Percentiles rank a stretch among this genome's conserved stretches.
phyloP scores from a whole-genome alignment of 2,888 invertebrate genomes.

The Theretra japonica region DNA sequence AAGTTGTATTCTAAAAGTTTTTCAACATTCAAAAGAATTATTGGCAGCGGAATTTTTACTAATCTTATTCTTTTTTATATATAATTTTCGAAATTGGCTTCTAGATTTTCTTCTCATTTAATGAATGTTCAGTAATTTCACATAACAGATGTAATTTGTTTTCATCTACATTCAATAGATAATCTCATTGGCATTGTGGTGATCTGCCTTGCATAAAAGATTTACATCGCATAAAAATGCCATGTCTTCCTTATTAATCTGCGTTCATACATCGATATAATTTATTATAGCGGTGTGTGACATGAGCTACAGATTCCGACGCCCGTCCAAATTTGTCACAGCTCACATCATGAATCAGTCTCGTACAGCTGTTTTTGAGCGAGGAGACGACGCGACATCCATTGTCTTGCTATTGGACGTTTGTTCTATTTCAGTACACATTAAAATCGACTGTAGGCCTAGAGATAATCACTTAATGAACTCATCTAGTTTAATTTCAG shows the following conservation, averaged over 20 bases:
- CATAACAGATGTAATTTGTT: not conserved
- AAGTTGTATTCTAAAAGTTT: not conserved
- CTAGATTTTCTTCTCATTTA: too few relatives aligned
- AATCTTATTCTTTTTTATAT: too few relatives aligned
- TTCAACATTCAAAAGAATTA: too few relatives aligned
- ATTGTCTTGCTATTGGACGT: conserved; percentile 69
- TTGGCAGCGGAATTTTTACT: too few relatives aligned
- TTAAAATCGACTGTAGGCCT: conserved; percentile 70
- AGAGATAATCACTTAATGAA: conserved; percentile 47
- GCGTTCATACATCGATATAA: conserved; percentile 32
- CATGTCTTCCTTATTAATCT: not conserved
- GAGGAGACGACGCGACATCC: conserved; percentile 49
- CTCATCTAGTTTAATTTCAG: conserved; percentile 25
- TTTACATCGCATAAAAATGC: conserved; percentile 2
- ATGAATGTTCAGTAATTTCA: too few relatives aligned
- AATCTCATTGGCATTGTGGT: not conserved
- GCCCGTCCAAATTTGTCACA: conserved; percentile 37
- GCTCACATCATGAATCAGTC: conserved; percentile 66
- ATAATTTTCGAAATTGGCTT: too few relatives aligned
- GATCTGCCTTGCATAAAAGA: not conserved
- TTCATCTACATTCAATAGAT: not conserved
- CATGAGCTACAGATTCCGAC: conserved; percentile 31
- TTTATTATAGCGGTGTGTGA: conserved; percentile 43
- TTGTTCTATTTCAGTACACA: conserved; percentile 59
- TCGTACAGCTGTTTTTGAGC: conserved; percentile 71